Conservation (phyloP, 1,140 invertebrate species). For the Cyrtorhinus lividipennis region DNA sequence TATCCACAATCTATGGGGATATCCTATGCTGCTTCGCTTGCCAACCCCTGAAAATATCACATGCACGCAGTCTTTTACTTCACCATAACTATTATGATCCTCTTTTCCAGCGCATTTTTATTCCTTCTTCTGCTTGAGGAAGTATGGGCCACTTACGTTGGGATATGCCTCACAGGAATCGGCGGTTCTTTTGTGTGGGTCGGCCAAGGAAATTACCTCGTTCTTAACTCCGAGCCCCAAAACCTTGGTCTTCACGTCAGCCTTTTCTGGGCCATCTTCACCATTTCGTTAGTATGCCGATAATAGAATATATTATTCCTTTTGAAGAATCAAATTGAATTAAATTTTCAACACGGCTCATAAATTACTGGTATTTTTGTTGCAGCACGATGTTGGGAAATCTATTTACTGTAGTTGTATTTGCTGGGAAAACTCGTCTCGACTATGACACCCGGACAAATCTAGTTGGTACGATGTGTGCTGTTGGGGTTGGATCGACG, state of each 20-base stretch:
- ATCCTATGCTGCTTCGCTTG: too few species aligned
- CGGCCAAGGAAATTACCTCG: constrained; percentile 86
- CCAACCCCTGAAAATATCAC: too few species aligned
- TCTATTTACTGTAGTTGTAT: constrained; percentile 16
- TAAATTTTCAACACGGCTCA: too few species aligned
- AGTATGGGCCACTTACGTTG: constrained; percentile 64
- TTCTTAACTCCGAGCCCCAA: constrained; percentile 67
- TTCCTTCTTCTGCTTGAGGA: constrained; percentile 41
- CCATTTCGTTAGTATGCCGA: constrained; percentile 54
- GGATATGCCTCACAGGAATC: constrained; percentile 71
- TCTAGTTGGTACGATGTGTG: constrained; percentile 44
- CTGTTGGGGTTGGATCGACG: background rate
- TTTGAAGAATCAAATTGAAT: too few species aligned
- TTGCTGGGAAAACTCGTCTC: constrained; percentile 27
- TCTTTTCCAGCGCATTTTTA: background rate
- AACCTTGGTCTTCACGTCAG: constrained; percentile 88
- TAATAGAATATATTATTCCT: too few species aligned
- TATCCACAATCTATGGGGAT: too few species aligned
- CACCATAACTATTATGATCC: too few species aligned
- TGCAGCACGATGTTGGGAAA: constrained; percentile 20
- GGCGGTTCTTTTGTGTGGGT: constrained; percentile 84
- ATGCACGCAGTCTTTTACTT: too few species aligned
- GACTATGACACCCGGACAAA: constrained; percentile 46
- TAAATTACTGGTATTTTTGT: background rate
- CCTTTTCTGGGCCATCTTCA: constrained; percentile 92